Conservation (phyloP, 2,888 invertebrate species). For the Hypselothyrea guttata region DNA sequence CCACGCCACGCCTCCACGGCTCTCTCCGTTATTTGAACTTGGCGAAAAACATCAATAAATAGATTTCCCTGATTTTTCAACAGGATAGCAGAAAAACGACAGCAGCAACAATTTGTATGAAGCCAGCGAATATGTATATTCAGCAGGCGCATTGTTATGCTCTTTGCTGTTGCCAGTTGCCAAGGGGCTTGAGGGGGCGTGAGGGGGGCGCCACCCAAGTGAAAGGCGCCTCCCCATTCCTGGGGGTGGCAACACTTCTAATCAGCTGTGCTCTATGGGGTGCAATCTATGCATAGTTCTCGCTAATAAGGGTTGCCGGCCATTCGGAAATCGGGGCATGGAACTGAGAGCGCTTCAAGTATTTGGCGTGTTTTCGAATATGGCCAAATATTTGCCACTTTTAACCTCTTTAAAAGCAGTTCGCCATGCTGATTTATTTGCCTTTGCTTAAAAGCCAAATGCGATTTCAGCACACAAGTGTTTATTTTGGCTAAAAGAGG, state of each 20-base stretch:
- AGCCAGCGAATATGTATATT: constrained; percentile 1
- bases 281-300: background rate
- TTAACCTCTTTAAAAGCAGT: background rate
- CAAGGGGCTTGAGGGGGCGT: background rate
- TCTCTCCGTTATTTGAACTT: constrained; percentile 18
- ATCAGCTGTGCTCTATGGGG: no score
- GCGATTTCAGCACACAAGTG: background rate
- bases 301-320: no score
- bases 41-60: constrained; percentile 80
- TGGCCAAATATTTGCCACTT: constrained; percentile 30
- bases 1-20: background rate
- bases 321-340: no score
- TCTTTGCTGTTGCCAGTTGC: background rate
- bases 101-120: constrained; percentile 7
- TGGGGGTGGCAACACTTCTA: no score
- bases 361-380: constrained; percentile 9
- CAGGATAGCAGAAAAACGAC: constrained; percentile 75
- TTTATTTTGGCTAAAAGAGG: background rate
- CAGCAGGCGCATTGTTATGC: constrained; percentile 9
- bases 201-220: no score
- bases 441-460: constrained; percentile 2
- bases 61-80: constrained; percentile 81
- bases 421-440: background rate
- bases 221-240: constrained; percentile 6
- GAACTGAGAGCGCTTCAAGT: background rate